Conservation (phyloP, 2,888 invertebrate species). For the Pandemis heparana region DNA sequence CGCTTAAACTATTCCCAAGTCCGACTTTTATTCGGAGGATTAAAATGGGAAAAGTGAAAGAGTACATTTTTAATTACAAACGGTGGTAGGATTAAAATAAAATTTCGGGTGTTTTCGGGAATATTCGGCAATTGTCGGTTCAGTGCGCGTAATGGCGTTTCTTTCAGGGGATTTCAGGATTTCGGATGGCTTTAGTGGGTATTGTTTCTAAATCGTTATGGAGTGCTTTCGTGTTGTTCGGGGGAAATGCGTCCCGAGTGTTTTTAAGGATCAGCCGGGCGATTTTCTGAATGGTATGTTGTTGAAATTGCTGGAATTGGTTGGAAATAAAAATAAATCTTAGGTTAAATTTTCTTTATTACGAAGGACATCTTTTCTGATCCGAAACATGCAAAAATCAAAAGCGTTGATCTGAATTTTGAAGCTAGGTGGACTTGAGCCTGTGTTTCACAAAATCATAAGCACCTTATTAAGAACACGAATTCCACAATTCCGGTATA, state of each 20-base stretch:
- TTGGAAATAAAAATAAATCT: slow-evolving; percentile 8
- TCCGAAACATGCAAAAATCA: no score
- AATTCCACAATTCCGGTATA: no score
- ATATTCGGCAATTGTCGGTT: slow-evolving; percentile 44
- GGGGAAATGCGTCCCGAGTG: slow-evolving; percentile 33
- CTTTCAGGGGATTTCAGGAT: slow-evolving; percentile 58
- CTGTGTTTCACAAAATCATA: no score
- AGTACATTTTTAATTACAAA: slow-evolving; percentile 49
- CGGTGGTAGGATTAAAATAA: slow-evolving; percentile 50
- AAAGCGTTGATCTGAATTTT: no score
- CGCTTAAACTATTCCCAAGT: slow-evolving; percentile 44
- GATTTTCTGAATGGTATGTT: slow-evolving; percentile 19
- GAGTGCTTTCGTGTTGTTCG: slow-evolving; percentile 61
- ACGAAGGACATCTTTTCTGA: no score
- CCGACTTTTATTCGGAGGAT: slow-evolving; percentile 42
- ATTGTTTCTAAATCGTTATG: slow-evolving; percentile 57
- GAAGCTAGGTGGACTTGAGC: no score
- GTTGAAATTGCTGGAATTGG: slow-evolving; percentile 6
- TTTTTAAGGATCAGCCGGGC: slow-evolving; percentile 32
- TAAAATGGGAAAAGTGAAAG: slow-evolving; percentile 45
- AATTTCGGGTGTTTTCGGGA: slow-evolving; percentile 50
- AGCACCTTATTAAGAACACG: no score
- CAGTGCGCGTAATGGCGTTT: slow-evolving; percentile 60
- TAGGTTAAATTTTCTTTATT: neutral
- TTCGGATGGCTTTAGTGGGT: slow-evolving; percentile 57